Base-by-base conservation (phyloP, 2,113 vertebrate species). In the Ariopsis seemanni region DNA sequence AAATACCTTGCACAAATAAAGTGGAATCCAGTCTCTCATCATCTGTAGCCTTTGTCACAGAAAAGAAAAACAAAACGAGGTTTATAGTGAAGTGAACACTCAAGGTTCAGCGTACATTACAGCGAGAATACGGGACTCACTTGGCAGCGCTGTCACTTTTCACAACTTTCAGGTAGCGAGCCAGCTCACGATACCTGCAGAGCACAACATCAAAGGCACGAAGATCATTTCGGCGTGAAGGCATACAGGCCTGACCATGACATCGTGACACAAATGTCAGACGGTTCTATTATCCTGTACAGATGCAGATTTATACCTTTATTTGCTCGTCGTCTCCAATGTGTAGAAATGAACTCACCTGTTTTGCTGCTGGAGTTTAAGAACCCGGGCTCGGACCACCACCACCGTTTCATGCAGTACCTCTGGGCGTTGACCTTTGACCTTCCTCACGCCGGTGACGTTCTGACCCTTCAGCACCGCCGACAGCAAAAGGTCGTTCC, bases 391-490 rank as follows among this genome's bases (percentile, higher is more conserved):
- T 90, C 95, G 86, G 88, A 97, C 87, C 4, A 97, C 93, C n/a
- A 93, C 52, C 1, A 94, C 22, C 0, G 84, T 6, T 86, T 97
- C 97, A 55, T 71, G 81, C 52, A 97, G 94, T 48, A 86, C 7
- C 1, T 94, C 90, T 22, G 42, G 69, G 79, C 93, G 96, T 88
- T 91, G 96, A 72, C 96, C 95, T 86, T 93, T 95, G 86, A 90
- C 90, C 1, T 85, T 93, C 30, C 94, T 94, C 52, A 92, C 67
- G 0, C 96, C 96, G 0, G 87, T 92, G 85, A 96, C 67, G 11
- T 97, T 97, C 90, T 97, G 96, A 0, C 97, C 96, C 88, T 92
- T 96, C 62, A 97, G 67, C 60, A 97, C 96, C 0, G 95, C 94
- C 34, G 94, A 95, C 78, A 98, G 93, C n/a, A 97, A 90, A 2